phyloP scores from a whole-genome alignment of 1,140 invertebrate genomes.

The Drosophila elegans region DNA sequence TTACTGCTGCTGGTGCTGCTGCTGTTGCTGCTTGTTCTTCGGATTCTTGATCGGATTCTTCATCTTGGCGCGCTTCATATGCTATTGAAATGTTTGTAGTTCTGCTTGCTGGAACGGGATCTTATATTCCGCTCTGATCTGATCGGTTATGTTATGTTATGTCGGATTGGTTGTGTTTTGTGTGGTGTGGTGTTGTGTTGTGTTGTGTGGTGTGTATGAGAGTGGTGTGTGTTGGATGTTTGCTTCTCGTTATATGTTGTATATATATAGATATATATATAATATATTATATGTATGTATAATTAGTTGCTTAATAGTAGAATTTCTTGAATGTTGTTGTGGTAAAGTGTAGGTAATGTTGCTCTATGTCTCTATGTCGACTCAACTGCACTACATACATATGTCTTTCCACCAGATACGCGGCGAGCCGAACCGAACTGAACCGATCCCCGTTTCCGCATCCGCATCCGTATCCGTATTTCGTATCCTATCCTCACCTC shows the following conservation, averaged over 20 bases:
- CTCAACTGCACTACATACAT: conserved; percentile 81
- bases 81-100: conserved; percentile 48
- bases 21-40: conserved; percentile 27
- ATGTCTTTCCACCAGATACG: conserved; percentile 82
- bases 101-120: conserved; percentile 42
- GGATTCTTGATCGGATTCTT: conserved; percentile 33
- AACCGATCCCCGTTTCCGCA: conserved; percentile 26
- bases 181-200: conserved; percentile 32
- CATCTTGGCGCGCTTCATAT: conserved; percentile 56
- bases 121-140: conserved; percentile 32
- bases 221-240: conserved; percentile 32
- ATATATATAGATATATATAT: conserved; percentile 81
- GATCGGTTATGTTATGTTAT: conserved; percentile 31
- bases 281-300: conserved; percentile 82
- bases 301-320: conserved; percentile 81
- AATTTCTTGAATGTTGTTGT: conserved; percentile 84
- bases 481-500: conserved; percentile 34
- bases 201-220: conserved; percentile 42
- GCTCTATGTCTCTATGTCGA: conserved; percentile 69
- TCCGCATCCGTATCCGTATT: conserved; percentile 22
- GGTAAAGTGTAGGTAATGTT: conserved; percentile 83
- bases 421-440: conserved; percentile 27
- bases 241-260: conserved; percentile 64
- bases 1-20: conserved; percentile 20
- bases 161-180: conserved; percentile 15